phyloP scores from a whole-genome alignment of 2,113 vertebrate species.

The Andinoacara biseriatus region DNA sequence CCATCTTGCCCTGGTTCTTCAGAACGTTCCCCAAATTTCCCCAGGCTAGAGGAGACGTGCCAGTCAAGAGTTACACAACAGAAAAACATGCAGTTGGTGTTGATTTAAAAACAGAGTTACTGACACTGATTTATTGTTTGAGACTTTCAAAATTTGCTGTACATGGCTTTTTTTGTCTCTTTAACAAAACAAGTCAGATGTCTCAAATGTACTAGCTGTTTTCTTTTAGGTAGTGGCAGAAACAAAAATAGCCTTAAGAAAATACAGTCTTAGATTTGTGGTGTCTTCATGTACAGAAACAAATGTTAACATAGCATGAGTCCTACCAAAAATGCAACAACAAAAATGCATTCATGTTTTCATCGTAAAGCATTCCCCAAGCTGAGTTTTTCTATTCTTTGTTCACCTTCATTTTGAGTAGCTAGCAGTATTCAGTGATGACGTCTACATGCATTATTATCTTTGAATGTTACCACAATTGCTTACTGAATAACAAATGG shows the following conservation, averaged over 20 bases:
- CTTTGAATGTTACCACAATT: background rate
- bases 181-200: background rate
- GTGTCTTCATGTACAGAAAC: background rate
- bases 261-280: too few relatives aligned
- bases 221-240: too few relatives aligned
- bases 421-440: background rate
- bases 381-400: background rate
- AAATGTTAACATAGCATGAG: background rate
- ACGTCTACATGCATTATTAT: too few relatives aligned
- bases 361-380: background rate
- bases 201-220: background rate
- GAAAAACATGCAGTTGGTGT: background rate
- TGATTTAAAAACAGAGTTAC: background rate
- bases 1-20: slow-evolving; percentile 98
- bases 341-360: background rate
- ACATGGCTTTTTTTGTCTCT: background rate
- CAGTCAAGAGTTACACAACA: slow-evolving; percentile 19
- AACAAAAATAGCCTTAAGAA: too few relatives aligned
- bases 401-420: background rate
- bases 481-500: background rate
- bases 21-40: slow-evolving; percentile 98
- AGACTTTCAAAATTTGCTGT: background rate
- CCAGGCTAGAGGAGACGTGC: slow-evolving; percentile 85
- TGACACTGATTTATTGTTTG: background rate
- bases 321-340: background rate